phyloP scores from a whole-genome alignment of 2,797 vertebrate species.

The Otolemur crassicaudatus region DNA sequence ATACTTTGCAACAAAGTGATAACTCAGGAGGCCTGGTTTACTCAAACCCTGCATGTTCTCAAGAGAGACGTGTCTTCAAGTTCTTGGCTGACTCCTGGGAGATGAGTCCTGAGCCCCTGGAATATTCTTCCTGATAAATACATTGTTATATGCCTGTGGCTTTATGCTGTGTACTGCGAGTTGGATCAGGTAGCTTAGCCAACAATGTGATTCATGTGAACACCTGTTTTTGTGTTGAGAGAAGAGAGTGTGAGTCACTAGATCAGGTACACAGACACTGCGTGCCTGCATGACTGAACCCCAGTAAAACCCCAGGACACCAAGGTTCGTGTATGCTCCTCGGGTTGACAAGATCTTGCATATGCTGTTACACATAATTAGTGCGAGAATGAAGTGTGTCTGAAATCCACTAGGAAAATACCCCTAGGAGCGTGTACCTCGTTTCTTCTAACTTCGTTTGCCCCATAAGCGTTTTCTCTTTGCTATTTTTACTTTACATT shows the following conservation, averaged over 20 bases:
- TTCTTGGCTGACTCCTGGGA: not conserved
- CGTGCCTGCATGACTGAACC: not conserved
- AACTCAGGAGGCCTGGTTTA: not conserved
- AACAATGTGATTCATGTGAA: not conserved
- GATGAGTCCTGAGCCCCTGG: not conserved
- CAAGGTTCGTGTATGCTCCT: not conserved
- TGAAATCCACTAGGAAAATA: not conserved
- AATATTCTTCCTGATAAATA: not conserved
- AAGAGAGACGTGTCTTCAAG: not conserved
- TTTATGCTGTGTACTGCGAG: not conserved
- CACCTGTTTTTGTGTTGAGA: not conserved
- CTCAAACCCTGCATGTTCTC: not conserved
- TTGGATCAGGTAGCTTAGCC: not conserved
- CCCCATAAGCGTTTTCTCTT: not conserved
- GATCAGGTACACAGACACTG: not conserved
- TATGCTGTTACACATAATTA: not conserved
- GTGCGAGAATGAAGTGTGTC: not conserved
- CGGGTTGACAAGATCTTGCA: not conserved
- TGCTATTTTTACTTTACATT: not conserved
- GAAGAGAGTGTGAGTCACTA: not conserved
- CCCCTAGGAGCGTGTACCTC: not conserved
- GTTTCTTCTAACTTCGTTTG: not conserved
- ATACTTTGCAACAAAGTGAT: not conserved
- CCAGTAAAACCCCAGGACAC: not conserved
- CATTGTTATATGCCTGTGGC: not conserved